Evolutionary conservation across 2,888 invertebrate genomes (phyloP).

Genomic region (Amaurobius ferox): DNA sequence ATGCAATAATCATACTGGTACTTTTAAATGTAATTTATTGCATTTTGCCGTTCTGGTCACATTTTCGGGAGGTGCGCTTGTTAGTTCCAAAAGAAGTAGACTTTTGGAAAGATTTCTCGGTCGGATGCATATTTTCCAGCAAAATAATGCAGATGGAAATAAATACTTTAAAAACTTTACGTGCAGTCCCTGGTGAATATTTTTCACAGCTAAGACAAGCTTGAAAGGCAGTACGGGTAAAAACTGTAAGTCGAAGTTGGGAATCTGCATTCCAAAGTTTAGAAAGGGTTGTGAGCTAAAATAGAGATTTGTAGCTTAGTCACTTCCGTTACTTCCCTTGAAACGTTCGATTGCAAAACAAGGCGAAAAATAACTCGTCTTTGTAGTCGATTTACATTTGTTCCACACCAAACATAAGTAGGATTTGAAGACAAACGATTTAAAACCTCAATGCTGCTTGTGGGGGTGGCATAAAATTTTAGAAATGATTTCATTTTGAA

Average conservation of each 20-base stretch:
- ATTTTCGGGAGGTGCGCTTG: too few species aligned
- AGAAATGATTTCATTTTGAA: too few species aligned
- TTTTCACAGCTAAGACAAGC: neutral
- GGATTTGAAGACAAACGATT: neutral
- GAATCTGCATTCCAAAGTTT: neutral
- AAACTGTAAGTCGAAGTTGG: neutral
- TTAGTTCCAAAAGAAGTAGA: too few species aligned
- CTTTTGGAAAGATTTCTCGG: too few species aligned
- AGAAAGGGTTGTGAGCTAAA: neutral
- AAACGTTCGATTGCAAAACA: neutral
- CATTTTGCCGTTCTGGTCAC: too few species aligned
- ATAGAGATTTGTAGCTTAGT: conserved; percentile 8
- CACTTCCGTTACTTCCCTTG: neutral
- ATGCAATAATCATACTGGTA: too few species aligned
- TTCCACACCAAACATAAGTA: neutral
- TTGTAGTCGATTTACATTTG: neutral
- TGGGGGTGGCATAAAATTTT: too few species aligned
- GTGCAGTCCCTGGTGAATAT: neutral
- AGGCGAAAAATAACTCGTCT: neutral
- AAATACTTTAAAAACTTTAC: too few species aligned
- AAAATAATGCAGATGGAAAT: too few species aligned
- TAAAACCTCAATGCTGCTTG: too few species aligned
- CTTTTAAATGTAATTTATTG: too few species aligned
- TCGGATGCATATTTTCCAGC: too few species aligned
- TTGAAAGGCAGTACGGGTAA: neutral